Base-by-base conservation (phyloP, 2,113 vertebrate species). In the Gnathonemus longibarbis region DNA sequence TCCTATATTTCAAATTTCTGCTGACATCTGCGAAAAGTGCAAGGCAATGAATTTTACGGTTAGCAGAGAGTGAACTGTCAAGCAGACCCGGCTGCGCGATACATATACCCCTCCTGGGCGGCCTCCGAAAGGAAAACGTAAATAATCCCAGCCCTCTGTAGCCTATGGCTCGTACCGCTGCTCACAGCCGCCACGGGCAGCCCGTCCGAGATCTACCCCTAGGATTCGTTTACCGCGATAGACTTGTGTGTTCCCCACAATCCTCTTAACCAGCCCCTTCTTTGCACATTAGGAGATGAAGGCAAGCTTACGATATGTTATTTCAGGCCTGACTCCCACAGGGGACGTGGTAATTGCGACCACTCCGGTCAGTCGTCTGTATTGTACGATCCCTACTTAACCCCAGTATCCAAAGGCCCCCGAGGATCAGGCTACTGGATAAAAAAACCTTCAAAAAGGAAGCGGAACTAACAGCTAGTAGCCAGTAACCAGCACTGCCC, bases 261-360 rank as follows among this genome's bases (percentile, higher is more conserved):
- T 90, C 17, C 91, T 90, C 91, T 48, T 24, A 58, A 80, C 88
- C 83, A 42, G 70, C 15, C 24, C 2, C 24, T 89, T 88, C 48
- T 24, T 74, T 48, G 91, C 91, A 88, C 93, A 91, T 84, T 58
- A 92, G 90, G 91, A 89, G 92, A 94, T 93, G 92, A 94, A 93
- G 84, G 80, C 91, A 92, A 80, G 86, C 91, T 93, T 91, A 84
- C 91, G 83, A 89, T 92, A 93, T 90, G 88, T 94, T 96, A 95
- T 95, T 95, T 94, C 93, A 93, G 91, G 91, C 49, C 88, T 89
- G 13, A n/a, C 35, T 56, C 39, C 39, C 46, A 17, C 87, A 11
- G 13, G 70, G 87, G 87, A 49, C 15, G 24, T 24, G 31, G 74
- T 84, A 90, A 89, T 85, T 58, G 17, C 87, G 27, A 70, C 13